These are phyloP conservation scores for Leptocoma aspasia DNA, from an alignment of 2,113 vertebrate species.

Conservation along the genomic window DNA sequence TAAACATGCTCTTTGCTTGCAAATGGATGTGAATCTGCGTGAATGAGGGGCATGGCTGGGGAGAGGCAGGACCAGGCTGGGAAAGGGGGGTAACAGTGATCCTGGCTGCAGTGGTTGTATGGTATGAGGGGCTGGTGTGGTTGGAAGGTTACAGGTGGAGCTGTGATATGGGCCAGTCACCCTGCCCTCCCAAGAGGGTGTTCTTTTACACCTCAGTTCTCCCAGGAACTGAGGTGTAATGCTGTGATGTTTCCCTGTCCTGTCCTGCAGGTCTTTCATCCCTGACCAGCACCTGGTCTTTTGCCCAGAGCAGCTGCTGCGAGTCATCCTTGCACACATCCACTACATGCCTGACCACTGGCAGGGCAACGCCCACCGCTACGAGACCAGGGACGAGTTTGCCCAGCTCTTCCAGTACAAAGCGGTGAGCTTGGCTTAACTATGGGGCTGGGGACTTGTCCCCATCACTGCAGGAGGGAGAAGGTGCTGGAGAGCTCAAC, in stretches of 20 bases:
- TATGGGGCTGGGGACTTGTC: background rate
- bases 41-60: background rate
- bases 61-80: background rate
- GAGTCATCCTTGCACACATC: constrained; percentile 94
- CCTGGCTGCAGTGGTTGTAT: background rate
- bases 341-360: constrained; percentile 99
- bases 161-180: background rate
- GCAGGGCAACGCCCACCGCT: constrained; percentile 96
- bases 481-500: background rate
- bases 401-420: constrained; percentile 99
- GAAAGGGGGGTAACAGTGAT: background rate
- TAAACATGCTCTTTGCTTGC: background rate
- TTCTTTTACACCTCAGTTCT: too few relatives aligned
- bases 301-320: constrained; percentile 95
- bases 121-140: background rate
- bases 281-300: constrained; percentile 97
- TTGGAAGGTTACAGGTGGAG: background rate
- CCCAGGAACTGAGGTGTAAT: background rate
- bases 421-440: constrained; percentile 82
- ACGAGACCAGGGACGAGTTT: constrained; percentile 95
- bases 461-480: background rate
- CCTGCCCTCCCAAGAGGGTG: background rate
- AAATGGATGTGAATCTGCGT: background rate
- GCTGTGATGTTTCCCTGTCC: background rate
- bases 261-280: constrained; percentile 87